Evolutionary conservation across 2,797 vertebrate species (phyloP), one percentile per base, ranked within the genome.

Genomic region (Amphiprion clarkii): DNA sequence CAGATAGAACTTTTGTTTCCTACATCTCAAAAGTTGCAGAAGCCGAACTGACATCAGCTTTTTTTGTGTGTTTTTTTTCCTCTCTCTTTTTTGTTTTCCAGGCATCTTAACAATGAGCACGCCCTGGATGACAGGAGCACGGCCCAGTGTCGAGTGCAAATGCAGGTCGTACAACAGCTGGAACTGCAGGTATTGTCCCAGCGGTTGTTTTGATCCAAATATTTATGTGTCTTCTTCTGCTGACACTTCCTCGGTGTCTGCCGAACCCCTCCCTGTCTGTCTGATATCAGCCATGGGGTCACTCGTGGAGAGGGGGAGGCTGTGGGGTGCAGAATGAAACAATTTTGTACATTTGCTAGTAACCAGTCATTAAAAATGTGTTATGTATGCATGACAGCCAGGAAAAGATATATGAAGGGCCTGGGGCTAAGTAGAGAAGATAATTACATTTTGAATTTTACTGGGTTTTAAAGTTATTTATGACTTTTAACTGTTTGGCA

Each of bases 141-240:
- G 77, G 98, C 98, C 90, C 98, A 99, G 95, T 99, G 98, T 95
- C 97, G 98, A 93, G 98, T 99, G 92, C 98, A 99, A 94, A 99
- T 99, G 98, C 98, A 99, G 96, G 98, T 99, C 94, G 98, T 99
- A 82, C 98, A 99, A 94, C 98, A 99, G 96, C 97, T 99, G 97
- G 98, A 99, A 94, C 96, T 99, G 93, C 98, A 99, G 98, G 98
- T 99, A 98, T 91, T 89, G 92, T 91, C 82, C 86, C 78, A 16
- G 10, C 11, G 54, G 63, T 85, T 89, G 83, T 89, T 91, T 92
- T 88, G 78, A 70, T 77, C 82, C 68, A 89, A 91, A 90, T 88
- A 88, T 92, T 88, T 90, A 79, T 76, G 78, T 71, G 76, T 83
- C 83, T 31, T 86, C 77, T 83, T 83, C 74, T 83, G 62, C 83